Evolutionary conservation across 2,888 invertebrate genomes (phyloP).

Genomic region (Rhorus exstirpatorius): DNA sequence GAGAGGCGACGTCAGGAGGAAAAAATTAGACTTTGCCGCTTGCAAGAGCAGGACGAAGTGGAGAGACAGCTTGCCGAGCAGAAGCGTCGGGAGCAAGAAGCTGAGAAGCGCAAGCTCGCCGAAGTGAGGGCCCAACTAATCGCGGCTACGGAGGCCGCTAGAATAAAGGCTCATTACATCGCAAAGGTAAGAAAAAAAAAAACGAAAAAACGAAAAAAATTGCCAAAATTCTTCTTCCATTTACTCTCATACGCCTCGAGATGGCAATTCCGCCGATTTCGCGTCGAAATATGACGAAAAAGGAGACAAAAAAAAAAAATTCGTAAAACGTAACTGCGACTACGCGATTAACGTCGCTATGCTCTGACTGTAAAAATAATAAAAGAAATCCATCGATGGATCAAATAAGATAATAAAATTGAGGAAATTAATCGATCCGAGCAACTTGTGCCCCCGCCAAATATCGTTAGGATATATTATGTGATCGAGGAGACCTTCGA

Average conservation of each 20-base stretch:
- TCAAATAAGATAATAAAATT: too few species aligned
- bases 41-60: constrained; percentile 83
- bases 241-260: background rate
- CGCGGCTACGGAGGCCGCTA: constrained; percentile 75
- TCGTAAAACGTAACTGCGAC: too few species aligned
- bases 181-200: constrained; percentile 38
- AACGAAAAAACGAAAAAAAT: too few species aligned
- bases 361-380: too few species aligned
- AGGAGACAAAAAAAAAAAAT: too few species aligned
- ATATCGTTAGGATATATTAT: too few species aligned
- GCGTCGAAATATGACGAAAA: constrained; percentile 25
- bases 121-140: constrained; percentile 83
- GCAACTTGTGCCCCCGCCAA: too few species aligned
- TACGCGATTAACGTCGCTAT: too few species aligned
- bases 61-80: constrained; percentile 83
- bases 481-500: too few species aligned
- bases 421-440: too few species aligned
- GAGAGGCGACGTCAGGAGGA: constrained; percentile 81
- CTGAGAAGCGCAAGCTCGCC: constrained; percentile 81
- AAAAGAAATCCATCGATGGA: too few species aligned
- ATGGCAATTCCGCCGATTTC: background rate
- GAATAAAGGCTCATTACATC: constrained; percentile 75
- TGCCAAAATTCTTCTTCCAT: background rate
- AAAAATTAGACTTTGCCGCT: constrained; percentile 76
- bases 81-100: constrained; percentile 83